phyloP scores from a whole-genome alignment of 2,888 invertebrate species.

The Amphipoea lucens region DNA sequence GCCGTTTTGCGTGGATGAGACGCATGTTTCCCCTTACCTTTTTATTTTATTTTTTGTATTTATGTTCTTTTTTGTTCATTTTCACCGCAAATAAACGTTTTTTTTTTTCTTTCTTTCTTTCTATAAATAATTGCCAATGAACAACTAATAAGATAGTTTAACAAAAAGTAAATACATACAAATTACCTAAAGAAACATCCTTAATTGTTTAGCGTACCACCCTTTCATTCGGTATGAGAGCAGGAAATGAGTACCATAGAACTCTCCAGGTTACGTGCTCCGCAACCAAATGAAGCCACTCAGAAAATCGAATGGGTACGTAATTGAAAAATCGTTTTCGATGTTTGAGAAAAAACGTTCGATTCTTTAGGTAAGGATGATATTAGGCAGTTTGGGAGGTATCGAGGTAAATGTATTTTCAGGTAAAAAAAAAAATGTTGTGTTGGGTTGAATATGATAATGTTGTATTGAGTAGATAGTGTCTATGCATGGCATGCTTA shows the following conservation, averaged over 20 bases:
- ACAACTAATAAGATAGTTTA: background rate
- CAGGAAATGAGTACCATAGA: constrained; percentile 67
- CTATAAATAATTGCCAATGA: background rate
- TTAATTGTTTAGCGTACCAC: constrained; percentile 65
- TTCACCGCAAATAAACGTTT: too few relatives aligned
- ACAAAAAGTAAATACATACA: constrained; percentile 39
- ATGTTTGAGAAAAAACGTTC: constrained; percentile 57
- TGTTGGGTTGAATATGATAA: constrained; percentile 28
- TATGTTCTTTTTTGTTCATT: too few relatives aligned
- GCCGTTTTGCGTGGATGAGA: too few relatives aligned
- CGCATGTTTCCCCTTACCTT: too few relatives aligned
- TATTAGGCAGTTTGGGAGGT: constrained; percentile 6
- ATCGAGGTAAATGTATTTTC: constrained; percentile 41
- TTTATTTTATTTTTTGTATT: too few relatives aligned
- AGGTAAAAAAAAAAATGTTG: constrained; percentile 23
- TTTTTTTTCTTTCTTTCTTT: too few relatives aligned
- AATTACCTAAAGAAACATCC: constrained; percentile 55
- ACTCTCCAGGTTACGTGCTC: constrained; percentile 66
- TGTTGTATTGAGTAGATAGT: constrained; percentile 35
- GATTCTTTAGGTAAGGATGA: constrained; percentile 25
- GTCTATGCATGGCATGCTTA: too few relatives aligned
- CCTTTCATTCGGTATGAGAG: constrained; percentile 64
- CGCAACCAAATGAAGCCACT: constrained; percentile 61
- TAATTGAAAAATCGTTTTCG: constrained; percentile 71
- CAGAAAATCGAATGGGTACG: constrained; percentile 59